These are phyloP conservation scores for Cantharis flavilabris DNA, from an alignment of 2,888 invertebrate species.

Conservation along the genomic window DNA sequence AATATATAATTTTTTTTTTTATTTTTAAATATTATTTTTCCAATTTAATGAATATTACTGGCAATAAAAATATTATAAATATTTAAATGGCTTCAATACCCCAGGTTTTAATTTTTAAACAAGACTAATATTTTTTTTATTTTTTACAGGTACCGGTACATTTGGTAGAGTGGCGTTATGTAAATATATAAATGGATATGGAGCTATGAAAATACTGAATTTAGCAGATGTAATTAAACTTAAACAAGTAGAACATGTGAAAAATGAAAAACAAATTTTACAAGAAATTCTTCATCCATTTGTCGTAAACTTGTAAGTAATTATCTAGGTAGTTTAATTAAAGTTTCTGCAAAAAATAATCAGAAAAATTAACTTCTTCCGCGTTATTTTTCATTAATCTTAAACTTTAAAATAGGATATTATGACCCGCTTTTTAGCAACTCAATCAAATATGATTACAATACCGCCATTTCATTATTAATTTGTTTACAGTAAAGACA, in stretches of 20 bases:
- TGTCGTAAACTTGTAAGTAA: slow-evolving; percentile 90
- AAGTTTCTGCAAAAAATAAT: not conserved
- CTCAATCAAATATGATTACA: not conserved
- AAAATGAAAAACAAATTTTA: slow-evolving; percentile 94
- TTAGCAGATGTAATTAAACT: slow-evolving; percentile 92
- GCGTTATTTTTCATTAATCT: not conserved
- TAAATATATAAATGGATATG: slow-evolving; percentile 77
- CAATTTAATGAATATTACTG: not conserved
- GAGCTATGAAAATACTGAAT: slow-evolving; percentile 93
- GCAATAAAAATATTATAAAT: not conserved
- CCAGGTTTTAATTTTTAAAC: not conserved
- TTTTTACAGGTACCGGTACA: slow-evolving; percentile 84
- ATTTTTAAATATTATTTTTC: no score
- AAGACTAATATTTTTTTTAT: not conserved
- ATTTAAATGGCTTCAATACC: not conserved
- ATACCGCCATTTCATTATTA: not conserved
- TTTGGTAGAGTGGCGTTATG: slow-evolving; percentile 94
- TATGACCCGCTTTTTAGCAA: not conserved
- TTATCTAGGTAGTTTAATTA: not conserved
- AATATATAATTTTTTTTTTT: not conserved
- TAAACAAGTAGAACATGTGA: slow-evolving; percentile 96
- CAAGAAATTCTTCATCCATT: slow-evolving; percentile 93
- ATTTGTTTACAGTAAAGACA: not conserved
- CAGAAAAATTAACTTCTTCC: not conserved
- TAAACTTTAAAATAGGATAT: not conserved